Base-by-base conservation (phyloP, 2,888 invertebrate genomes). In the Strigamia maritima region DNA sequence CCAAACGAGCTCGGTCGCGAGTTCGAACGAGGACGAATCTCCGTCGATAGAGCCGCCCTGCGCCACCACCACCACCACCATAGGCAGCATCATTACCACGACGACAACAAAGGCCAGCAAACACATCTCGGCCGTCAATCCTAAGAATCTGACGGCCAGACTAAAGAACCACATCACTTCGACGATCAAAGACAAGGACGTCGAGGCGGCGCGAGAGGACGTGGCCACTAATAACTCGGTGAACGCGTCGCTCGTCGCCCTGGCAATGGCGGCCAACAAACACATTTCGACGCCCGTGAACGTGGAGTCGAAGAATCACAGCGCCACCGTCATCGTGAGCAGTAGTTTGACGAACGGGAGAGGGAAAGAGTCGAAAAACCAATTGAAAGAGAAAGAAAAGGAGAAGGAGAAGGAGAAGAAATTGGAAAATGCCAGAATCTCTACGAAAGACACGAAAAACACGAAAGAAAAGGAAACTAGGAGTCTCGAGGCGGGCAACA, bases 311-410 rank as follows among this genome's bases (percentile, higher is more conserved):
- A 19, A n/a, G 7, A 19, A n/a, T 6, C 19, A 22, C 22, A 22
- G 3, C 3, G 22, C 60, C 22, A 22, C 19, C 19, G 60, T n/a
- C 3, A 4, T n/a, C n/a, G 60, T 54, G 19, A 79, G 60, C 84
- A 92, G 92, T 79, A 94, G 93, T 85, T 83, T 83, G 74, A 83
- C 82, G 44, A 82, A 83, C 77, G 90, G 91, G 49, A 90, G 90
- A 80, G 90, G 90, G 78, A 90, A 89, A 80, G 77, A 81, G 77
- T 44, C 76, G 24, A 60, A 79, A 54, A 75, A 77, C 44, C 16
- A 79, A 74, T 16, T 79, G 31, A 60, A 81, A 28, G 79, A 81
- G 31, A 79, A 81, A 22, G 75, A 81, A 28, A 80, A 81, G 31
- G 80, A 81, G 28, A 81, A 75, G 65, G 81, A 82, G 35, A 84